phyloP scores from a whole-genome alignment of 1,140 invertebrate genomes.

The Heliconius hermathena region DNA sequence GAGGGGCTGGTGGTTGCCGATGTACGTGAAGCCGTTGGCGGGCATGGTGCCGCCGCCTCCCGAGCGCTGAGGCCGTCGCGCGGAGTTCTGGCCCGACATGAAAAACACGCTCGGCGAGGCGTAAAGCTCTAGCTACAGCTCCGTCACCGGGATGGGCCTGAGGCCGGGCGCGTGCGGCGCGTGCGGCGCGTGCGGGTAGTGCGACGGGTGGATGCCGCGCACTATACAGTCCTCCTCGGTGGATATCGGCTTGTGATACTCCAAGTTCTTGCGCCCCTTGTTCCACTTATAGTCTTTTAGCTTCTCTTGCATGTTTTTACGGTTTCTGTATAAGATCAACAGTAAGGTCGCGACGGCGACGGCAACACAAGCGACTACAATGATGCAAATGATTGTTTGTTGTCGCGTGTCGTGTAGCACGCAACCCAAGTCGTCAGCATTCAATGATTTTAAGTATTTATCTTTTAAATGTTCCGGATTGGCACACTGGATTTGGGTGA shows the following conservation, averaged over 20 bases:
- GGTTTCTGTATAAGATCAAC: conserved; percentile 89
- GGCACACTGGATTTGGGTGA: conserved; percentile 88
- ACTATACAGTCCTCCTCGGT: conserved; percentile 92
- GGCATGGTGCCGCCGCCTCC: conserved; percentile 86
- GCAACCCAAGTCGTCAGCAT: conserved; percentile 90
- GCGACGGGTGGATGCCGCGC: conserved; percentile 82
- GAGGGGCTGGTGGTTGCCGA: conserved; percentile 82
- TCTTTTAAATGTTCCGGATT: conserved; percentile 87
- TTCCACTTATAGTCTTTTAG: conserved; percentile 93
- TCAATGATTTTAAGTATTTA: conserved; percentile 85
- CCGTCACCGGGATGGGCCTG: conserved; percentile 92
- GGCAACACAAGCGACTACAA: conserved; percentile 86
- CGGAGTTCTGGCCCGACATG: conserved; percentile 82
- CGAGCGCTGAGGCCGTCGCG: conserved; percentile 80
- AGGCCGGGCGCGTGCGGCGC: conserved; percentile 83
- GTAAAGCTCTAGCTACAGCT: conserved; percentile 96
- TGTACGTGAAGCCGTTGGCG: conserved; percentile 89
- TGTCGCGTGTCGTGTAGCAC: conserved; percentile 88
- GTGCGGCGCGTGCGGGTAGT: conserved; percentile 61
- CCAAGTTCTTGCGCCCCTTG: conserved; percentile 90
- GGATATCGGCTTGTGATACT: conserved; percentile 93
- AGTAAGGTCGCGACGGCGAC: conserved; percentile 84
- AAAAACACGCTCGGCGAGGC: conserved; percentile 88
- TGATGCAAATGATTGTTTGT: conserved; percentile 89
- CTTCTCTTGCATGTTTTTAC: conserved; percentile 88